Percentiles rank a stretch among this genome's conserved stretches.
phyloP scores from a whole-genome alignment of 2,888 invertebrate genomes.

The Himalopsyche kuldschensis region DNA sequence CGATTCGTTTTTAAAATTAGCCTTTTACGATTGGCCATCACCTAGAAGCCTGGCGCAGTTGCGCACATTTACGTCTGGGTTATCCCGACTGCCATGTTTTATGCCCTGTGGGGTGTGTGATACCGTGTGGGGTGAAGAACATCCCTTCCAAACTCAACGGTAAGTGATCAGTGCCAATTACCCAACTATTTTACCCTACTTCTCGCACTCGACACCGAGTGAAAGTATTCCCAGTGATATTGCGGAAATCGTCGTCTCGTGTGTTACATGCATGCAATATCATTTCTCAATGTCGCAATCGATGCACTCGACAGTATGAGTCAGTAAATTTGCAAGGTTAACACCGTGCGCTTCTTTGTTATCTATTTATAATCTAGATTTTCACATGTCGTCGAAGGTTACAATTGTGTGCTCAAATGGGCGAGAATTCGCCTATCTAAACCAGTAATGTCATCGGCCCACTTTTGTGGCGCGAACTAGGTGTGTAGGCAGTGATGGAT shows the following conservation, averaged over 20 bases:
- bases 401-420: slow-evolving; percentile 16
- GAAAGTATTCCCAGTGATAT: slow-evolving; percentile 61
- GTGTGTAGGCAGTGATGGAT: slow-evolving; percentile 14
- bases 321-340: slow-evolving; percentile 46
- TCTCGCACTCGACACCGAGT: slow-evolving; percentile 51
- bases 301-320: slow-evolving; percentile 44
- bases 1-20: slow-evolving; percentile 27
- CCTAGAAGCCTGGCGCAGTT: slow-evolving; percentile 56
- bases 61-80: slow-evolving; percentile 50
- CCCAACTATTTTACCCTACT: slow-evolving; percentile 44
- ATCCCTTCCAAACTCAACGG: slow-evolving; percentile 54
- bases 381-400: slow-evolving; percentile 24
- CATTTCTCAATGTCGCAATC: slow-evolving; percentile 46
- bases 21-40: slow-evolving; percentile 49
- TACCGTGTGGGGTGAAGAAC: slow-evolving; percentile 48
- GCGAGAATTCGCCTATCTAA: slow-evolving; percentile 19
- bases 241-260: slow-evolving; percentile 49
- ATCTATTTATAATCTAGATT: slow-evolving; percentile 36
- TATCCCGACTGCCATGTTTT: slow-evolving; percentile 73
- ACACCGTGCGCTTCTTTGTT: slow-evolving; percentile 43
- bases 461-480: slow-evolving; percentile 34
- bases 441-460: slow-evolving; percentile 32
- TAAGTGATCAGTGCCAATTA: slow-evolving; percentile 47
- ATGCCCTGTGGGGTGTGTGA: slow-evolving; percentile 71
- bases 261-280: slow-evolving; percentile 50